Base-by-base conservation (phyloP, 2,888 invertebrate species). In the Hirudinaria manillensis region DNA sequence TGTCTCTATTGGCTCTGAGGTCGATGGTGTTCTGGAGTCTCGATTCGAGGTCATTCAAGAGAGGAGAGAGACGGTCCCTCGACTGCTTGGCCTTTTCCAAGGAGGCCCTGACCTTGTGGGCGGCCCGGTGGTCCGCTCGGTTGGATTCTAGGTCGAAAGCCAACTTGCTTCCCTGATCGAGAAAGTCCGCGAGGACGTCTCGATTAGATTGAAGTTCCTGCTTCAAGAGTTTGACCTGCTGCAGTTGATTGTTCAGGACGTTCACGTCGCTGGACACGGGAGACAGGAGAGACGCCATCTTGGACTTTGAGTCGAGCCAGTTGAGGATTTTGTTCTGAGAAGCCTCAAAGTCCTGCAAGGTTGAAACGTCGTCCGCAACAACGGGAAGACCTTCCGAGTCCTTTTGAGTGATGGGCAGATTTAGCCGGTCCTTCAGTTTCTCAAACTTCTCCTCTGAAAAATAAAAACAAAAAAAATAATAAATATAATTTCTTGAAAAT, bases 181-280 rank as follows among this genome's bases (percentile, higher is more conserved):
- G 90, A 79, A 96, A 87, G 83, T 93, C 92, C 77, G 92, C 90
- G 77, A 96, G 87, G 80, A 93, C 92, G 0, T 94, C 93, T 83
- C 95, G 93, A 84, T 97, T 95, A 0, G 92, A 90, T 77, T 93
- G 89, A 88, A 96, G 92, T 87, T 98, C 97, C 85, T 97, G 97
- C 77, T 95, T 90, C 70, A 98, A 88, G 0, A 97, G 94, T 88
- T 87, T 86, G 70, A 88, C 88, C 88, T 94, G 94, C 83, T 95
- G 94, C 27, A 95, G 92, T 88, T 97, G 97, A 55, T 93, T 94
- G 83, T 93, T 92, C 3, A 96, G 93, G 91, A 96, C 93, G 75
- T 94, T 89, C 0, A 95, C 93, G 86, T 98, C 97, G 0, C 94
- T 93, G 0, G 95, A 94, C 81, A 98, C 94, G 0, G 96, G 96